A percentile compares a stretch with the other conserved stretches of the same genome.
phyloP scores from a whole-genome alignment of 2,888 invertebrate genomes.

The Ormyrus nitidulus region DNA sequence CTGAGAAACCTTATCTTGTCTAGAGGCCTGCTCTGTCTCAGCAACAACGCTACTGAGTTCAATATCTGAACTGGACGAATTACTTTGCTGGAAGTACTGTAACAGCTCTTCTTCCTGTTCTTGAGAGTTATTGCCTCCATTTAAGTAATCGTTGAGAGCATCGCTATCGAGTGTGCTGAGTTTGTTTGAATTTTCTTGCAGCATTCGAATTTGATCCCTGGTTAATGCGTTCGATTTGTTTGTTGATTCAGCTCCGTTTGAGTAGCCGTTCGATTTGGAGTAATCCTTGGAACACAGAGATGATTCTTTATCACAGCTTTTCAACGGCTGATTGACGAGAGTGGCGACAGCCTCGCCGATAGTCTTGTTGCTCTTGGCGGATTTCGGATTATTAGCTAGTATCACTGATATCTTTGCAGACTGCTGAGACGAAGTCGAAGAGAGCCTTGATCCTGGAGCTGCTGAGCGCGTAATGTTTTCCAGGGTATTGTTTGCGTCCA shows the following conservation, averaged over 20 bases:
- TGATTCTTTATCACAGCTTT: slow-evolving; percentile 66
- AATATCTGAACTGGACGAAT: slow-evolving; percentile 72
- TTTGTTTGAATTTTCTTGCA: slow-evolving; percentile 67
- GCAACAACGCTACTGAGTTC: slow-evolving; percentile 62
- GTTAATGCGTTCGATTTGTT: slow-evolving; percentile 56
- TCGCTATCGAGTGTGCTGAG: slow-evolving; percentile 88
- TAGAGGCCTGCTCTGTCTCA: slow-evolving; percentile 69
- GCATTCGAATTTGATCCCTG: slow-evolving; percentile 62
- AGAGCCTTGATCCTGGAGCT: slow-evolving; percentile 57
- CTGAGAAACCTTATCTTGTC: slow-evolving; percentile 84
- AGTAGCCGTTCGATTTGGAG: slow-evolving; percentile 64
- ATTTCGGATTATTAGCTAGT: slow-evolving; percentile 65
- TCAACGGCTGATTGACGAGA: slow-evolving; percentile 60
- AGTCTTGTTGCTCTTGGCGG: slow-evolving; percentile 62
- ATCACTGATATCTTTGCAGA: slow-evolving; percentile 66
- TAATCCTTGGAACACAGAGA: slow-evolving; percentile 62
- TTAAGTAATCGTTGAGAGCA: slow-evolving; percentile 88
- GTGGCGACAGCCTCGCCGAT: slow-evolving; percentile 54
- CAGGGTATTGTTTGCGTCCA: slow-evolving; percentile 49
- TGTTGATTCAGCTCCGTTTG: slow-evolving; percentile 37
- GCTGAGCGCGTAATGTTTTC: slow-evolving; percentile 56
- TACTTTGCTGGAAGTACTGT: slow-evolving; percentile 85
- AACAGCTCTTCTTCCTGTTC: slow-evolving; percentile 90
- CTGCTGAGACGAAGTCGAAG: slow-evolving; percentile 58
- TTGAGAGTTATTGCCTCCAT: slow-evolving; percentile 85